Evolutionary conservation across 2,888 invertebrate genomes (phyloP).

Genomic region (Netelia inedita): DNA sequence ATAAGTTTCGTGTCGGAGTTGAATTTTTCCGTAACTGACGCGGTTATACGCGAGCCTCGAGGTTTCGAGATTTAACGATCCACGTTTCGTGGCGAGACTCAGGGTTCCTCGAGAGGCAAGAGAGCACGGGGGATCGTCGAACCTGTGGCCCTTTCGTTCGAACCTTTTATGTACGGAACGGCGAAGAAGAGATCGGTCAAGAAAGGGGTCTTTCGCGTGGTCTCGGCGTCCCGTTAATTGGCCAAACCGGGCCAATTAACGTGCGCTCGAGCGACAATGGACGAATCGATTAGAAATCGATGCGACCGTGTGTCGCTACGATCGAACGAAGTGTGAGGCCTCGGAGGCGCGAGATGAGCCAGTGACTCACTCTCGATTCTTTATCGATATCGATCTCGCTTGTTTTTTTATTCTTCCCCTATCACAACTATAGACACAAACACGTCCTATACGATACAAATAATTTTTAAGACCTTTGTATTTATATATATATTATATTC

Average conservation of each 20-base stretch:
- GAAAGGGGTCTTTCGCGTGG: neutral
- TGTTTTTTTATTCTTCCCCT: constrained; percentile 8
- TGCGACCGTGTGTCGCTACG: constrained; percentile 79
- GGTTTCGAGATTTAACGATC: constrained; percentile 9
- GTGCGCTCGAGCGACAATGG: constrained; percentile 78
- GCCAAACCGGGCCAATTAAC: constrained; percentile 79
- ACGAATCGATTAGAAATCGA: constrained; percentile 83
- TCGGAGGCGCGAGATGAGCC: constrained; percentile 69
- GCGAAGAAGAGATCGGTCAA: neutral
- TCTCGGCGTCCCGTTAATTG: constrained; percentile 74
- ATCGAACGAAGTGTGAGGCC: constrained; percentile 76
- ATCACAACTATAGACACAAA: neutral
- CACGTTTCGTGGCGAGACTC: neutral
- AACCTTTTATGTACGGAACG: constrained; percentile 14
- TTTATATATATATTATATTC: neutral
- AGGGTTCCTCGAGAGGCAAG: neutral
- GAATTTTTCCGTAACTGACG: too few relatives aligned
- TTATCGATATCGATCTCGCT: constrained; percentile 24
- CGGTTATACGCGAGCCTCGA: neutral
- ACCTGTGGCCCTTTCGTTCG: neutral
- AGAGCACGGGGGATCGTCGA: neutral
- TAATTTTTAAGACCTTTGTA: neutral
- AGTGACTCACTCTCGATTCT: constrained; percentile 55
- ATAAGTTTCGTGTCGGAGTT: too few relatives aligned
- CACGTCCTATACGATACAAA: neutral